Percentiles rank a stretch among this genome's conserved stretches.
Evolutionary conservation across 2,797 vertebrate genomes (phyloP).

Genomic region (Coendou prehensilis): DNA sequence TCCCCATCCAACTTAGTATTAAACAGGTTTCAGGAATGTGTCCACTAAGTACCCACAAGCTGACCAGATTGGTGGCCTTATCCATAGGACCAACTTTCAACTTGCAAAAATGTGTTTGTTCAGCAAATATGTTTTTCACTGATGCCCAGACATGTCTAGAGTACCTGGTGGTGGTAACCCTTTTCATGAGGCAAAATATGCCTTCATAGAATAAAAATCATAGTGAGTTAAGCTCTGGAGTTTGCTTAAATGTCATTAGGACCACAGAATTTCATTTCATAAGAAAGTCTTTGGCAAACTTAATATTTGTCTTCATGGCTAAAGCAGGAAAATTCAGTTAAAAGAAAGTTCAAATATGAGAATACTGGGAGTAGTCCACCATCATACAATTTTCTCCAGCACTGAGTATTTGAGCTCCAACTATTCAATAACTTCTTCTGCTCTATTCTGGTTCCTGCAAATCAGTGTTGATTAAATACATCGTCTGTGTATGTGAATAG

Average conservation of each 20-base stretch:
- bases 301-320: background rate
- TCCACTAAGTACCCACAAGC: background rate
- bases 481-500: constrained; percentile 61
- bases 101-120: background rate
- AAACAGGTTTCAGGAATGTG: background rate
- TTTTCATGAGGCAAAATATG: background rate
- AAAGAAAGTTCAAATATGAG: constrained; percentile 52
- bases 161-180: background rate
- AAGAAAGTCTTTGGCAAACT: constrained; percentile 7
- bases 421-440: constrained; percentile 60
- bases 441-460: constrained; percentile 63
- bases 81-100: background rate
- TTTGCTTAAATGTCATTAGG: background rate
- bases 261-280: background rate
- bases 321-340: constrained; percentile 16
- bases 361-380: background rate
- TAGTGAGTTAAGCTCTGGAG: background rate
- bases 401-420: background rate
- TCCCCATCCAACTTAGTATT: background rate
- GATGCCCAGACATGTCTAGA: background rate
- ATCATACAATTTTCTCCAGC: background rate
- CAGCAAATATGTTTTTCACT: background rate
- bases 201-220: background rate
- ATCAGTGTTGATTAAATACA: constrained; percentile 64
- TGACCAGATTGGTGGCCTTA: background rate